Base-by-base conservation (phyloP, 2,888 invertebrate genomes). In the Exephanes ischioxanthus region DNA sequence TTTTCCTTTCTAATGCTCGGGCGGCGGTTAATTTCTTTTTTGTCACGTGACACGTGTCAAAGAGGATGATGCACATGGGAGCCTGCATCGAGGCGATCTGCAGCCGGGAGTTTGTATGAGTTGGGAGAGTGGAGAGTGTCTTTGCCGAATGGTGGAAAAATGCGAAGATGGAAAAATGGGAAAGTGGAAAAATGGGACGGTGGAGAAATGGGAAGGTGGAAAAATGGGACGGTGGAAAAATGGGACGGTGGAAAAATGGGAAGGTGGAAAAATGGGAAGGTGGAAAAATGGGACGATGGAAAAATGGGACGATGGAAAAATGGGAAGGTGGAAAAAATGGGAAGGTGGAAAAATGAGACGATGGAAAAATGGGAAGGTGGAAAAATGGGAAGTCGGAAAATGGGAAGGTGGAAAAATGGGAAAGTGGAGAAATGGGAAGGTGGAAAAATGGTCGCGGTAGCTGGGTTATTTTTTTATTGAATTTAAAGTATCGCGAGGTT, bases 1-100 rank as follows among this genome's bases (percentile, higher is more conserved):
- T 41, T 33, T 67, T 77, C 66, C 67, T 63, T 63, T 30, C 37
- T 26, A 26, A 9, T 55, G 14, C 22, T 61, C 70, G 26, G 48
- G 37, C n/a, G 33, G 26, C 63, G 33, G n/a, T 41, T 41, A 22
- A 7, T 58, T 41, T 37, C 30, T 71, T 79, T 71, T 63, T 63
- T 53, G 72, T 37, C 66, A 61, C 26, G 72, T 37, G 67, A 72
- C 80, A 45, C 66, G 53, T 72, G 72, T 80, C 72, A 72, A 41
- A 80, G 72, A 48, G 16, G 14, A 70, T 53, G 80, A 79, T 80
- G 72, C 72, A 66, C 80, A n/a, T 72, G 45, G 26, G 26, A 61
- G 16, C 4, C 19, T n/a, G 66, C 26, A 80, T 80, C 55, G 66
- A 41, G 53, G 41, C 72, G 61, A 9, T 19, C 30, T 51, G 37